Conservation (phyloP, 2,113 vertebrate genomes). For the Clarias magur region DNA sequence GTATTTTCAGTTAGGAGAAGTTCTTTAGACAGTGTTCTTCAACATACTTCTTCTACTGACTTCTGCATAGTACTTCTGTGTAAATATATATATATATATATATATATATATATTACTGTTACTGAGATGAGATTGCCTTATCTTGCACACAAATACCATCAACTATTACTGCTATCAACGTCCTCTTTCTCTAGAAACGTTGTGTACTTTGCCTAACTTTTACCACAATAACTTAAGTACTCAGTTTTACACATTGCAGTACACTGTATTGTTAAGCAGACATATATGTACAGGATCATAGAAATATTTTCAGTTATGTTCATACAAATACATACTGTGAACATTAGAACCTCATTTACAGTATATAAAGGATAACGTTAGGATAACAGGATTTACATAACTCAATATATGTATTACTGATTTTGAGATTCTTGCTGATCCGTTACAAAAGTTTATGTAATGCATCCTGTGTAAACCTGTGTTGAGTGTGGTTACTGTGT, state of each 20-base stretch:
- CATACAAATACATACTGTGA: background rate
- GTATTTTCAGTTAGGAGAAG: background rate
- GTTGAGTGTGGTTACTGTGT: conserved; percentile 29
- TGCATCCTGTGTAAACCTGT: conserved; percentile 48
- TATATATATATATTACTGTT: background rate
- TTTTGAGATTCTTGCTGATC: conserved; percentile 18
- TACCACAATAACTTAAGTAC: background rate
- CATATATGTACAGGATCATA: background rate
- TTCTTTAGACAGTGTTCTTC: background rate
- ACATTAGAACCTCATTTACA: background rate
- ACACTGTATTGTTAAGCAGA: background rate
- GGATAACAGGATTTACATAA: background rate
- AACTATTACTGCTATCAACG: background rate
- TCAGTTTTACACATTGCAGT: background rate
- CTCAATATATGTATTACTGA: conserved; percentile 14
- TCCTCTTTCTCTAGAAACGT: background rate
- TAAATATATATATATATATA: no score
- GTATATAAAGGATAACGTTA: background rate
- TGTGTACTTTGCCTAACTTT: background rate
- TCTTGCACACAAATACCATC: background rate
- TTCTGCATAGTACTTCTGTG: background rate
- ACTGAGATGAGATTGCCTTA: background rate
- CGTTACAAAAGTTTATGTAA: conserved; percentile 33
- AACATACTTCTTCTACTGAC: background rate
- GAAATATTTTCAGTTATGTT: background rate